Conservation (phyloP, 2,113 vertebrate genomes). For the Balaeniceps rex region DNA sequence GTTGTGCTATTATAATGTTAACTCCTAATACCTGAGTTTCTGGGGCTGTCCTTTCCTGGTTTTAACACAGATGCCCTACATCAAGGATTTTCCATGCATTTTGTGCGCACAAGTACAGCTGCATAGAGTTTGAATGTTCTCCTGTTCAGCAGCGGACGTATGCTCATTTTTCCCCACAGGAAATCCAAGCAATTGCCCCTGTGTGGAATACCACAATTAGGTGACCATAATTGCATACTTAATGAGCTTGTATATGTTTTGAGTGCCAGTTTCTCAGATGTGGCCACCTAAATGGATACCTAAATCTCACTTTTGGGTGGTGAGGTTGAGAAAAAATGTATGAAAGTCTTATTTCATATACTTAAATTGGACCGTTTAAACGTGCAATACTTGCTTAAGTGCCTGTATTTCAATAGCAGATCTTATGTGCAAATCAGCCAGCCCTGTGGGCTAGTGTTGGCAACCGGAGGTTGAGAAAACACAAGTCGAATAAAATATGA, state of each 20-base stretch:
- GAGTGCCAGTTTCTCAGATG: conserved; percentile 27
- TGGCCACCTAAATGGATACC: conserved; percentile 33
- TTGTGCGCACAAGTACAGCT: neutral
- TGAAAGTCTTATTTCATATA: conserved; percentile 22
- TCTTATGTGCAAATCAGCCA: neutral
- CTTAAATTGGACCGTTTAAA: conserved; percentile 3
- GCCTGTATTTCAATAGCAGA: neutral
- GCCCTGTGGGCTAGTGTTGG: neutral
- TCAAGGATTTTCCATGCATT: neutral
- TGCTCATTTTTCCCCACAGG: conserved; percentile 39
- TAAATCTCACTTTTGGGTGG: conserved; percentile 25
- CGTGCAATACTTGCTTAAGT: neutral
- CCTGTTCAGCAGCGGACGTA: neutral
- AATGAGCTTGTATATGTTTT: conserved; percentile 33
- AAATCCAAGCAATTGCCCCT: conserved; percentile 57
- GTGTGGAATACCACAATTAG: conserved; percentile 33
- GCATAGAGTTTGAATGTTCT: neutral
- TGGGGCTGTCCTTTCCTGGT: neutral
- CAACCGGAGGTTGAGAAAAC: neutral
- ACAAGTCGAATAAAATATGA: neutral
- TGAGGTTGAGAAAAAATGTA: conserved; percentile 22
- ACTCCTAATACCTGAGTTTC: conserved; percentile 22
- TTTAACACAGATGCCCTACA: conserved; percentile 11
- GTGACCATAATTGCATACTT: conserved; percentile 38
- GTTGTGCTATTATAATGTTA: conserved; percentile 20